Evolutionary conservation across 2,113 vertebrate species (phyloP), one percentile per base, ranked within the genome.

Genomic region (Vicugna pacos): DNA sequence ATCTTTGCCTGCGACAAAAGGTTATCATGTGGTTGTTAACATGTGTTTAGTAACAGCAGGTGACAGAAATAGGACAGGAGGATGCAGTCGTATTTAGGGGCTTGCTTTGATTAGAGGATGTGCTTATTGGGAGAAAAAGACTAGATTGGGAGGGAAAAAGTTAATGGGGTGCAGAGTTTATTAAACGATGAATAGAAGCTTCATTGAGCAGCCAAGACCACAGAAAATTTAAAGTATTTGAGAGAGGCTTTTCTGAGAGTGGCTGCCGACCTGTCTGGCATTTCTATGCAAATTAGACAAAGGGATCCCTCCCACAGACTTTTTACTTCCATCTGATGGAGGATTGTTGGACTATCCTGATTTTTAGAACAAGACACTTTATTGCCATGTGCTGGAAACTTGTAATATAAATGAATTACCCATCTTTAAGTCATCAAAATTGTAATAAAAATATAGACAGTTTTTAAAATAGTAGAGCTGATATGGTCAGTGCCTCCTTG

Each of bases 241-340:
- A 60, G 65, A 30, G 52, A 52, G 8, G 38, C 17, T 94, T 91
- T 88, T 54, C 50, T 14, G 77, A 73, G 30, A 26, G 42, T 32
- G 81, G 38, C 48, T 52, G 15, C 14, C n/a, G 12, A 73, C 12
- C 73, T 24, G 24, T 30, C 24, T 76, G 79, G 69, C 42, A 20
- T 81, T 96, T 42, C 38, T 24, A 62, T 82, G 56, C 56, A 77
- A 58, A 70, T 82, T 28, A 80, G 73, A 93, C 89, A 67, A 82
- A 82, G 52, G 8, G 17, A 10, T 42, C 22, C 56, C 54, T 90
- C 91, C 65, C 35, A 22, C 28, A 54, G 77, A 72, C 69, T 69
- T 76, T 95, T 88, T 50, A 19, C 46, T 90, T 69, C 79, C 17
- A 20, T 77, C 26, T 56, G 81, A 72, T 81, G 65, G 65, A 60